Conservation (phyloP, 2,888 invertebrate genomes). For the Volucella zonaria region DNA sequence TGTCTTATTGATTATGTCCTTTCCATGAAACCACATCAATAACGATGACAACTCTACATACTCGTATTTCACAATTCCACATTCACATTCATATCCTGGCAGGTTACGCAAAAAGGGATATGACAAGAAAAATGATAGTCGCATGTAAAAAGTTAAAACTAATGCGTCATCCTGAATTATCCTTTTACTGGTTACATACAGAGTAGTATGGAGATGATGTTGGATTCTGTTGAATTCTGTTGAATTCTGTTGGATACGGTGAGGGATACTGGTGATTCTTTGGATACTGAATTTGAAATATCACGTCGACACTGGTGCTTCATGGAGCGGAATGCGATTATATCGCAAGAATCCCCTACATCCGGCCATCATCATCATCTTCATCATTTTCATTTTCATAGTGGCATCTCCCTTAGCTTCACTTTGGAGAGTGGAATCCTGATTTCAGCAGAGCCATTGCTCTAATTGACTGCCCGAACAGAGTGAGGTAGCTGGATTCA, state of each 20-base stretch:
- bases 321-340: conserved; percentile 38
- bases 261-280: no score
- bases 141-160: conserved; percentile 44
- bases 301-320: conserved; percentile 4
- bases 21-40: no score
- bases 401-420: no score
- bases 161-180: conserved; percentile 27
- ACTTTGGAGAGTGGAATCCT: background rate
- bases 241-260: no score
- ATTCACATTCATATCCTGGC: no score
- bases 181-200: background rate
- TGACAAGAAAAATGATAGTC: background rate
- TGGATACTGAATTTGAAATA: conserved; percentile 12
- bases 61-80: no score
- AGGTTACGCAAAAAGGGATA: no score
- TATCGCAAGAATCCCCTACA: background rate
- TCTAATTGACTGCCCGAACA: conserved; percentile 35
- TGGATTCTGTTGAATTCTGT: no score
- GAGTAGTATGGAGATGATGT: no score
- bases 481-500: background rate
- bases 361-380: background rate
- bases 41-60: no score
- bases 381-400: background rate
- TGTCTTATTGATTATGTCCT: no score
- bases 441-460: conserved; percentile 10